These are phyloP conservation scores for Brachionichthys hirsutus DNA, from an alignment of 2,113 vertebrate species.

Conservation along the genomic window DNA sequence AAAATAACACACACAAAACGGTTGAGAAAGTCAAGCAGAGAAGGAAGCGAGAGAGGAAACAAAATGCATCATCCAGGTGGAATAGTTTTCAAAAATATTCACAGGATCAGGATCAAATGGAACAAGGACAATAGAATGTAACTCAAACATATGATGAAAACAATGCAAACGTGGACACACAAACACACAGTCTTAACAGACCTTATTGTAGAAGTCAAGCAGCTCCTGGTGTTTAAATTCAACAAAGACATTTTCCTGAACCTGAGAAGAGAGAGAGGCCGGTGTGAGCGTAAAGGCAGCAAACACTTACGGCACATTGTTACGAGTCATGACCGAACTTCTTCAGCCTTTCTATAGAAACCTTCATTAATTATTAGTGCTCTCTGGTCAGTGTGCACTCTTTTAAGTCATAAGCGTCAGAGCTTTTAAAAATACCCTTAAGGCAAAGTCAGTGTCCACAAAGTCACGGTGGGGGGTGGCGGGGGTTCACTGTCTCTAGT, in stretches of 20 bases:
- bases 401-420: constrained; percentile 54
- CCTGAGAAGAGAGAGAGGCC: constrained; percentile 73
- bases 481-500: neutral
- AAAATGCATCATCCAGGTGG: too few species aligned
- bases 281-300: constrained; percentile 30
- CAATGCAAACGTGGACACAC: constrained; percentile 7
- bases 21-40: too few species aligned
- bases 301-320: constrained; percentile 5
- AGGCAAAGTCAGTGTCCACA: constrained; percentile 18
- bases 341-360: constrained; percentile 55
- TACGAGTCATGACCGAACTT: constrained; percentile 26
- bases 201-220: constrained; percentile 97
- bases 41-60: too few species aligned
- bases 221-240: constrained; percentile 93
- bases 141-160: neutral
- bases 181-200: constrained; percentile 60
- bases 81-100: too few species aligned
- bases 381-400: constrained; percentile 36
- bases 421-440: constrained; percentile 59
- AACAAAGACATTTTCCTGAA: constrained; percentile 86
- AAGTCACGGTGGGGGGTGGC: constrained; percentile 2
- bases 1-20: neutral
- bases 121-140: too few species aligned
- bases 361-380: constrained; percentile 67
- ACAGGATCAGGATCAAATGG: too few species aligned